phyloP scores from a whole-genome alignment of 2,888 invertebrate genomes.

The Oligia fasciuncula region DNA sequence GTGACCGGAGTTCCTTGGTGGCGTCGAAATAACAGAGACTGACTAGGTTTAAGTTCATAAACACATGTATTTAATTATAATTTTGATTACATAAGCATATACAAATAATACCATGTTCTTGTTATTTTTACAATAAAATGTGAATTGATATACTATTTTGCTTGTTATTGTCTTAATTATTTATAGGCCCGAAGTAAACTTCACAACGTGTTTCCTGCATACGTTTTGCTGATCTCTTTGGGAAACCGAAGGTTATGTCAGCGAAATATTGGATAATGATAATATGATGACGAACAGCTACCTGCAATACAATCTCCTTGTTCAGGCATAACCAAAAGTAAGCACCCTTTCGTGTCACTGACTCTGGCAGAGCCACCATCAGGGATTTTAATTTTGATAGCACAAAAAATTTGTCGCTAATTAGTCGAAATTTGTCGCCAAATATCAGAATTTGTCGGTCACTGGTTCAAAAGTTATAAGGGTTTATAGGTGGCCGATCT shows the following conservation, averaged over 20 bases:
- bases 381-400: too few relatives aligned
- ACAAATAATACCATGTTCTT: slow-evolving; percentile 67
- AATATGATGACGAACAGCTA: neutral
- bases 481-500: too few relatives aligned
- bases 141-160: slow-evolving; percentile 44
- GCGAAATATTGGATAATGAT: neutral
- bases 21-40: slow-evolving; percentile 87
- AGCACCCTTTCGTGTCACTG: too few relatives aligned
- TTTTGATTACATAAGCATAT: slow-evolving; percentile 66
- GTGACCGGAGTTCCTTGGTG: slow-evolving; percentile 88
- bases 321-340: neutral
- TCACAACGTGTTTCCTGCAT: neutral
- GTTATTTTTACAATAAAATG: slow-evolving; percentile 73
- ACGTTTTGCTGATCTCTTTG: neutral
- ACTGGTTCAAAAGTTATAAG: too few relatives aligned
- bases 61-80: slow-evolving; percentile 62
- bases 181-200: neutral
- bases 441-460: too few relatives aligned
- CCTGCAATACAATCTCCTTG: neutral
- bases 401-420: too few relatives aligned
- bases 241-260: neutral
- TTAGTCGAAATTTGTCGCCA: too few relatives aligned
- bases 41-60: slow-evolving; percentile 81
- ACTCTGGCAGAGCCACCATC: too few relatives aligned
- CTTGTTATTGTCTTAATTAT: slow-evolving; percentile 3